Percentiles rank a stretch among this genome's conserved stretches.
These are phyloP conservation scores for Alces alces DNA, from an alignment of 2,113 vertebrate species.

Conservation along the genomic window DNA sequence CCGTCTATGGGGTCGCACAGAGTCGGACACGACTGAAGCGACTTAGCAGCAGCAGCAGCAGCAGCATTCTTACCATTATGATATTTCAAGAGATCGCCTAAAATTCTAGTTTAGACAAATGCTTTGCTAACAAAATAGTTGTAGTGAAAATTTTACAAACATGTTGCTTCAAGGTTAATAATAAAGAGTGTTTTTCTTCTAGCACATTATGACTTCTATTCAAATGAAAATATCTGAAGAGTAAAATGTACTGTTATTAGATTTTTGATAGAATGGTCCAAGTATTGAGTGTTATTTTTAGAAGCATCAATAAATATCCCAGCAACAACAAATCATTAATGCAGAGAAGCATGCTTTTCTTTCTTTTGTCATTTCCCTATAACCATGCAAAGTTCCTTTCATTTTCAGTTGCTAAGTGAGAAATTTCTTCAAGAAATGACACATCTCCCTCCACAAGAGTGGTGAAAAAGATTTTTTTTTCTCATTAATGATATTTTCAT, in stretches of 20 bases:
- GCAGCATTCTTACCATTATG: neutral
- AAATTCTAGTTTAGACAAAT: neutral
- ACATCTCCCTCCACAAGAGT: neutral
- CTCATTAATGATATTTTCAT: neutral
- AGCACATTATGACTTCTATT: neutral
- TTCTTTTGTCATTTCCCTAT: neutral
- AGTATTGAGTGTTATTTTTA: neutral
- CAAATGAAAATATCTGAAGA: neutral
- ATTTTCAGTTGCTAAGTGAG: neutral
- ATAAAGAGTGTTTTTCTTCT: neutral
- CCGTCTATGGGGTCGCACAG: fast-evolving
- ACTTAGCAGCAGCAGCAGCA: neutral
- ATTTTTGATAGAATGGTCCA: neutral
- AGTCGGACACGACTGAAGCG: fast-evolving
- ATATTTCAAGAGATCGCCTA: neutral
- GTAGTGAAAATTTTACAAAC: neutral
- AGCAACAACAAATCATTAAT: neutral
- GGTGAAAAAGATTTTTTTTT: neutral
- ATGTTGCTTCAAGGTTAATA: neutral
- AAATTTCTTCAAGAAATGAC: neutral
- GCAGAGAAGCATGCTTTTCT: neutral
- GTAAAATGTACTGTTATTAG: neutral
- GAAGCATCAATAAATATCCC: neutral
- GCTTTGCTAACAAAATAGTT: neutral
- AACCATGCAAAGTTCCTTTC: neutral